phyloP scores from a whole-genome alignment of 2,113 vertebrate species.

The Crotalus helleri region DNA sequence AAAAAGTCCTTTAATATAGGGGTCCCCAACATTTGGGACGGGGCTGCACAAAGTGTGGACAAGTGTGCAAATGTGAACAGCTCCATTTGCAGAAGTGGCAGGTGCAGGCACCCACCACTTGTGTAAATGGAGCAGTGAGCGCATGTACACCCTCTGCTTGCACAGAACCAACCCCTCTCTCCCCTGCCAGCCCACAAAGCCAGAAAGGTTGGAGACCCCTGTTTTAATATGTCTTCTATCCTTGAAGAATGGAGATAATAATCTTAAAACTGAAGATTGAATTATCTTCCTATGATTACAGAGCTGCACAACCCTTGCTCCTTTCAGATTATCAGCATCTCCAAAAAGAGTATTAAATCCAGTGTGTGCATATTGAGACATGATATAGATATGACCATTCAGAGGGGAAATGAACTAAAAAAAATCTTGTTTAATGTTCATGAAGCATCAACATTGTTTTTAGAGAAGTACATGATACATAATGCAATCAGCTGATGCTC shows the following conservation, averaged over 20 bases:
- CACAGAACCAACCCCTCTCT: neutral
- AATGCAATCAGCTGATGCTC: slow-evolving; percentile 17
- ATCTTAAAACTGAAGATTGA: neutral
- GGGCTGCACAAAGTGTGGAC: no score
- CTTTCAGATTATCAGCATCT: neutral
- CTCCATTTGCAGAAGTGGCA: neutral
- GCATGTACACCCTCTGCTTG: neutral
- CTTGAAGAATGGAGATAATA: neutral
- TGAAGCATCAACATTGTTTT: slow-evolving; percentile 10
- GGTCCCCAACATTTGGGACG: neutral
- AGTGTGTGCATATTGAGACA: neutral
- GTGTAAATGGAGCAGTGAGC: accelerated
- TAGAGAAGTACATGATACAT: slow-evolving; percentile 12
- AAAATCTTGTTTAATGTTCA: neutral
- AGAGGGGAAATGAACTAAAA: neutral
- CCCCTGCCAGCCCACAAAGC: neutral
- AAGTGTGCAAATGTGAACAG: no score
- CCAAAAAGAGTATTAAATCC: neutral
- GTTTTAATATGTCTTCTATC: neutral
- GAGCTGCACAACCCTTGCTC: neutral
- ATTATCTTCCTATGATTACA: neutral
- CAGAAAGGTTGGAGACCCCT: neutral
- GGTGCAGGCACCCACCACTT: neutral
- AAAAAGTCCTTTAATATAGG: neutral
- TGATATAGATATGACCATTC: neutral